Evolutionary conservation across 2,797 vertebrate genomes (phyloP).

Genomic region (Hafferia zeledoni): DNA sequence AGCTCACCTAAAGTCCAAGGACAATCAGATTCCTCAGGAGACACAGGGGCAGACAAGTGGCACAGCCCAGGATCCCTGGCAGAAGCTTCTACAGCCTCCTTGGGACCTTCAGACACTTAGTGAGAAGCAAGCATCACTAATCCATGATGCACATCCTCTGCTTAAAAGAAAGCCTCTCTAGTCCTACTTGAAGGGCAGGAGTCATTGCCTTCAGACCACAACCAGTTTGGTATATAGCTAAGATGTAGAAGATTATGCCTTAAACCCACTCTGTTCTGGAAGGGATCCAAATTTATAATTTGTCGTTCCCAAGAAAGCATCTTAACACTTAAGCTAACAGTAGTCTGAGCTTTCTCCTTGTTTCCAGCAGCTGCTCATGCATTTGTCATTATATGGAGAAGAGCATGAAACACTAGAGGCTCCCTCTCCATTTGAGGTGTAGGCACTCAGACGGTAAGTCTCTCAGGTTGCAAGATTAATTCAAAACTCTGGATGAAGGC

Average conservation of each 20-base stretch:
- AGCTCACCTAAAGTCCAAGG: neutral
- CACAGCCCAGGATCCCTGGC: neutral
- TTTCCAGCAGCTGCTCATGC: neutral
- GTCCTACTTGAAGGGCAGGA: neutral
- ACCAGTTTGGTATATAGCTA: neutral
- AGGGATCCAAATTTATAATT: neutral
- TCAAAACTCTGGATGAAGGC: neutral
- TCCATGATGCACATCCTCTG: neutral
- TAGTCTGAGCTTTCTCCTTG: neutral
- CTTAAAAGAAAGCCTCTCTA: neutral
- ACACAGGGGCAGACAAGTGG: neutral
- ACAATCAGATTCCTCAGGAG: neutral
- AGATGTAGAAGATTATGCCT: neutral
- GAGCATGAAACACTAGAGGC: neutral
- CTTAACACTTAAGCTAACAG: neutral
- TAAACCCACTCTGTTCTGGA: neutral
- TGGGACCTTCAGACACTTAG: neutral
- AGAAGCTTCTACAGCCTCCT: neutral
- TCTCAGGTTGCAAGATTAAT: neutral
- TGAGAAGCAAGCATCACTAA: neutral
- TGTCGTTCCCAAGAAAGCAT: neutral
- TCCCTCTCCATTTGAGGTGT: neutral
- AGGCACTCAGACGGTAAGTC: neutral
- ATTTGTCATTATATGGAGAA: neutral
- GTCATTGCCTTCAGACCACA: neutral